Base-by-base conservation (phyloP, 2,888 invertebrate species). In the Cryptophagus acutangulus region DNA sequence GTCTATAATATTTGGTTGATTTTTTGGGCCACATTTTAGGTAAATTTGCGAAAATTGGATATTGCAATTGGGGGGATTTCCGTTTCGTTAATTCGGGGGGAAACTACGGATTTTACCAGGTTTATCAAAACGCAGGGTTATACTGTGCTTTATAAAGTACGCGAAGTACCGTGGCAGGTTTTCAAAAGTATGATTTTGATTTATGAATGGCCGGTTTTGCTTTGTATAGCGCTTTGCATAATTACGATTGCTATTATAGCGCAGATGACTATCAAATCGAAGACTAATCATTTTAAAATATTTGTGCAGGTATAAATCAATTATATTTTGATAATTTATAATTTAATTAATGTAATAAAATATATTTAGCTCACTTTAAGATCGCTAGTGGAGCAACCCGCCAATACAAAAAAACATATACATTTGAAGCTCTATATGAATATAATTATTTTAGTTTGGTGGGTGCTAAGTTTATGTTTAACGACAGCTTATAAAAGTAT, bases 11-110 rank as follows among this genome's bases (percentile, higher is more conserved):
- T 9, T 2, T 18, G 41, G 31, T 13, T 17, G 5, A 28, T 16
- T 30, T 20, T n/a, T n/a, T 30, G 15, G n/a, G 24, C 41, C 10
- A 36, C 13, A 9, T 14, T 37, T 18, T 17, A 45, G 45, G 36
- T 46, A 4, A 40, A 40, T 25, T 12, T 16, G 2, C 33, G 35
- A 6, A 26, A 28, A 14, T 31, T 46, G 9, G 46, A 48, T 29
- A 46, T 46, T 48, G 51, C 51, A 1, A 36, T 51, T n/a, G 46
- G 51, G 3, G 46, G 46, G 9, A 36, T 51, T 17, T 45, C 48
- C 0, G 43, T 43, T 8, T 30, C 45, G 2, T 13, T 41, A 6
- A 34, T 33, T 28, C 12, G 51, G 10, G 40, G 38, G 1, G 26
- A 38, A 25, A 25, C 17, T 5, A 39, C 48, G 2, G 48, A 48